Evolutionary conservation across 1,140 invertebrate species (phyloP).

Genomic region (Cydia strobilella): DNA sequence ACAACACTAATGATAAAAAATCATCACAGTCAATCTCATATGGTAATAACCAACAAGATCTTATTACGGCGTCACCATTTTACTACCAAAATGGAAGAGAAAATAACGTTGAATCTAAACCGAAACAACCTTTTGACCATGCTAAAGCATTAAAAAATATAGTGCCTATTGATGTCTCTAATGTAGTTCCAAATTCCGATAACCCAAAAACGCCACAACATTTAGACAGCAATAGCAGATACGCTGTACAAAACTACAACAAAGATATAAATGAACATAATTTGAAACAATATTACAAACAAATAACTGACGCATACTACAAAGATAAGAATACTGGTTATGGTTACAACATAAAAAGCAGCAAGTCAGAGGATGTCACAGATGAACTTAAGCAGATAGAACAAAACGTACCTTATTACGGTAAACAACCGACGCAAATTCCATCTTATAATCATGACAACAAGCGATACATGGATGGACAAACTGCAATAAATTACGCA

Average conservation of each 20-base stretch:
- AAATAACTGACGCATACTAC: conserved; percentile 61
- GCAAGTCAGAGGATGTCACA: conserved; percentile 56
- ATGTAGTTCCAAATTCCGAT: conserved; percentile 65
- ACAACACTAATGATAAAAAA: conserved; percentile 53
- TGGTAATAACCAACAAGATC: conserved; percentile 57
- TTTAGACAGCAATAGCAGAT: conserved; percentile 52
- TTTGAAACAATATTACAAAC: conserved; percentile 56
- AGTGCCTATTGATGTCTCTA: conserved; percentile 73
- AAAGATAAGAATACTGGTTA: conserved; percentile 69
- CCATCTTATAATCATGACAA: conserved; percentile 44
- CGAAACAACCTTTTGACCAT: conserved; percentile 71
- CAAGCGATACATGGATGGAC: conserved; percentile 46
- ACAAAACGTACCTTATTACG: conserved; percentile 43
- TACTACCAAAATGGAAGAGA: conserved; percentile 56
- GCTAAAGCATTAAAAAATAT: conserved; percentile 77
- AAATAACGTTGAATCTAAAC: conserved; percentile 51
- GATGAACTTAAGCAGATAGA: conserved; percentile 57
- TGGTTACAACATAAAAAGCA: conserved; percentile 58
- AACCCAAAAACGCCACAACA: conserved; percentile 41
- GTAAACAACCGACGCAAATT: conserved; percentile 50
- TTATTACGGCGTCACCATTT: conserved; percentile 65
- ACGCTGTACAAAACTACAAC: conserved; percentile 45
- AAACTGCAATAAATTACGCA: conserved; percentile 44
- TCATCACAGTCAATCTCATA: conserved; percentile 50
- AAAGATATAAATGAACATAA: conserved; percentile 62